Evolutionary conservation across 2,888 invertebrate genomes (phyloP), one percentile per base, ranked within the genome.

Genomic region (Coleophora deauratella): DNA sequence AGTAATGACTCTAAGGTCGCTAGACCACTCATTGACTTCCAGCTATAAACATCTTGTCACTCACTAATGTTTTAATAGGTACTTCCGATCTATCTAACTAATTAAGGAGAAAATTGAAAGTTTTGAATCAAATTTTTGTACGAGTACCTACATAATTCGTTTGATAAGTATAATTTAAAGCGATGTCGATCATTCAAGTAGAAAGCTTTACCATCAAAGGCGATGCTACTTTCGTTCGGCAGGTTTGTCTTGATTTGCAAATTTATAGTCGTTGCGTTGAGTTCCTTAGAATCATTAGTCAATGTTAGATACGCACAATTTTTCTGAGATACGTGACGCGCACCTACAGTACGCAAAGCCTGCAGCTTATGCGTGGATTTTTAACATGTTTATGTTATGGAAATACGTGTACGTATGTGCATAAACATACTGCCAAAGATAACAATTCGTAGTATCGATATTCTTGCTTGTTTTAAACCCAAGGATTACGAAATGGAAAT

Each of bases 401-500:
- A 43, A 43, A 47, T n/a, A 27, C 27, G 31, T 11, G 8, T 8
- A 2, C 11, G 31, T n/a, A 10, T 6, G 3, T 21, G 6, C 21
- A 4, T 21, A 21, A 21, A 21, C 21, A 6, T 21, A 21, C 21
- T 21, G 21, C 21, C 21, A 21, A 44, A 54, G 52, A 57, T 54
- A 59, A 59, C 57, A 62, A 59, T 60, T 43, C 43, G 30, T 37
- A 38, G 42, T 57, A 61, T 63, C 51, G 55, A 63, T 71, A 72
- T 72, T 72, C 65, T 72, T 73, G 59, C 55, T 55, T 67, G 66
- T 70, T 72, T 66, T 64, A 64, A 69, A 70, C 62, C 62, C 56
- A 52, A 50, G 51, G 49, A 61, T 82, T 79, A 79, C 73, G 75
- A 80, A 75, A 81, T 74, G 58, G 58, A 54, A 56, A 57, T 64